Evolutionary conservation across 2,888 invertebrate species (phyloP), one percentile per base, ranked within the genome.

Genomic region (Stramonita haemastoma): DNA sequence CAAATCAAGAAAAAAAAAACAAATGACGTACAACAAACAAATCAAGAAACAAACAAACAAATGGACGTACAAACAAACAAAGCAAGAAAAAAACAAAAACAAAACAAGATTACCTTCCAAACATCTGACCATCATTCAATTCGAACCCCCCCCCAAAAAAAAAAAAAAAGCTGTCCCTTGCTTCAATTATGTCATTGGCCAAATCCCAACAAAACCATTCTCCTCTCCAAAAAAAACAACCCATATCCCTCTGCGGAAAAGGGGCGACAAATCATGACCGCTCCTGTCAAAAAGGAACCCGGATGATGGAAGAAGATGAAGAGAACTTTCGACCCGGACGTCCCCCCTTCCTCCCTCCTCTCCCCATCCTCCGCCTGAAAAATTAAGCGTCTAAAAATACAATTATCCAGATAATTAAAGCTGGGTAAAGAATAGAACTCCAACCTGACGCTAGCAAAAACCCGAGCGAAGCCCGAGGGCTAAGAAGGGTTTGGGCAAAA

Each of bases 311-410:
- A 46, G 46, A 26, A 46, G 81, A 83, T 83, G 81, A 83, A 83
- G 36, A 83, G 46, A 83, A 36, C 81, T 83, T 83, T 81, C 81
- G 81, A 81, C 81, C 81, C 81, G 34, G 17, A 36, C 79, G 4
- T 19, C 2, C 15, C 8, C 34, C 32, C 34, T n/a, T 15, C 34
- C 32, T 17, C 79, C 17, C 79, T 15, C 79, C 79, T 32, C 32
- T 17, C 46, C 13, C 36, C 22, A 81, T 36, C 26, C n/a, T 29
- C 81, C 22, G 22, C 81, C 26, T 5, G 46, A 73, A 73, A 32
- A 86, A 86, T 86, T 56, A 86, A 86, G 86, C 32, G 57, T 32
- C 60, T 86, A 60, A 86, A 86, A 86, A 86, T 83, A 86, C 86
- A 86, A 86, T 86, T 57, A 86, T 60, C 57, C 57, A 2, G 60